phyloP scores from a whole-genome alignment of 1,140 invertebrate species.

The Eufriesea mexicana region DNA sequence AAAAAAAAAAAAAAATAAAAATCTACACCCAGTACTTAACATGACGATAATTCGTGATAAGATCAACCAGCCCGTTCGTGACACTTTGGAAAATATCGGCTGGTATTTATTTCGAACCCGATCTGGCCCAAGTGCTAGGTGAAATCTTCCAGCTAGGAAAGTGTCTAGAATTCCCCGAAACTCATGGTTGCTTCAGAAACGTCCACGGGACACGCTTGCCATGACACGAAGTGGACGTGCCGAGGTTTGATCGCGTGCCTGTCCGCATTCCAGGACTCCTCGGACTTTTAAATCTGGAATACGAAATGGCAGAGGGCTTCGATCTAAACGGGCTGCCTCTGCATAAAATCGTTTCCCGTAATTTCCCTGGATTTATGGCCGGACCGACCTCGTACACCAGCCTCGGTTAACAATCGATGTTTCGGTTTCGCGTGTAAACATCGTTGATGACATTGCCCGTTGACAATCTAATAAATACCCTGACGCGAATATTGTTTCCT shows the following conservation, averaged over 20 bases:
- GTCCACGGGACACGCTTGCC: neutral
- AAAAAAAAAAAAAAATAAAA: too few species aligned
- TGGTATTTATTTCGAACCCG: too few species aligned
- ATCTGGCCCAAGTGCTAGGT: too few species aligned
- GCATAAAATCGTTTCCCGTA: constrained; percentile 45
- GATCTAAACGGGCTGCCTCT: constrained; percentile 31
- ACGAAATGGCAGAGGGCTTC: constrained; percentile 39
- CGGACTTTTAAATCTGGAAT: constrained; percentile 44
- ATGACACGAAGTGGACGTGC: neutral
- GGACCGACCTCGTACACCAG: neutral
- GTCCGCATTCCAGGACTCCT: constrained; percentile 21
- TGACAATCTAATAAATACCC: constrained; percentile 31
- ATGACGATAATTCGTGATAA: too few species aligned
- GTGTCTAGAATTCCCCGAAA: neutral
- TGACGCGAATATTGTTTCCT: neutral
- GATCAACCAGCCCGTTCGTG: too few species aligned
- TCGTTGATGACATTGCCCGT: neutral
- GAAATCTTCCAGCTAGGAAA: neutral
- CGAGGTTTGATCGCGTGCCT: constrained; percentile 38
- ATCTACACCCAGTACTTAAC: too few species aligned
- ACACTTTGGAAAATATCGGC: too few species aligned
- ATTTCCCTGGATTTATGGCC: constrained; percentile 26
- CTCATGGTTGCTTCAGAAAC: neutral
- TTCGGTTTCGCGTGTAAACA: neutral
- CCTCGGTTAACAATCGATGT: neutral